Conservation (phyloP, 1,140 invertebrate genomes). For the Sipha flava region DNA sequence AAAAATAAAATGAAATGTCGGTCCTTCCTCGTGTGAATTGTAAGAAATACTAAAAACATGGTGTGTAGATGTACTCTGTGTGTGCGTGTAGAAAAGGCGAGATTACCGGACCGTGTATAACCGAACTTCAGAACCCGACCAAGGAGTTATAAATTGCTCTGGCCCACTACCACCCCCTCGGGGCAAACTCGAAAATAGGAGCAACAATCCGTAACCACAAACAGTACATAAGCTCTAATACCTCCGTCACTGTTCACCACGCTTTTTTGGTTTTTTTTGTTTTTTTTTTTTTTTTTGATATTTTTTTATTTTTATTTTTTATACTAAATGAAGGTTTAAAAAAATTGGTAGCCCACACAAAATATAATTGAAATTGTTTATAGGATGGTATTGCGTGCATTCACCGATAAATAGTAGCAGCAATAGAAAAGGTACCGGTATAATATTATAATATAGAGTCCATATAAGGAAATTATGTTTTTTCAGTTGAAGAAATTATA, state of each 20-base stretch:
- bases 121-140: conserved; percentile 23
- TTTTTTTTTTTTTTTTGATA: background rate
- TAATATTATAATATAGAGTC: no score
- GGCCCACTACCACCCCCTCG: background rate
- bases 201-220: conserved; percentile 21
- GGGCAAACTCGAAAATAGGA: background rate
- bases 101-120: conserved; percentile 25
- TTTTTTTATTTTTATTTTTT: background rate
- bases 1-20: no score
- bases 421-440: no score
- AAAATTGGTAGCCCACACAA: background rate
- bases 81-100: background rate
- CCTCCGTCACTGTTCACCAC: no score
- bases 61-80: no score
- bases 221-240: background rate
- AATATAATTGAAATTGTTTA: background rate
- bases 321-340: background rate
- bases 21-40: no score
- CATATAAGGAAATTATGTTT: no score
- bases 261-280: background rate
- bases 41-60: no score
- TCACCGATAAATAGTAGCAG: no score
- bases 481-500: no score
- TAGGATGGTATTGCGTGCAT: no score
- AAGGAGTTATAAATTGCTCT: conserved; percentile 22